A percentile compares a stretch with the other conserved stretches of the same genome.
phyloP scores from a whole-genome alignment of 2,113 vertebrate genomes.

The Zosterops borbonicus region DNA sequence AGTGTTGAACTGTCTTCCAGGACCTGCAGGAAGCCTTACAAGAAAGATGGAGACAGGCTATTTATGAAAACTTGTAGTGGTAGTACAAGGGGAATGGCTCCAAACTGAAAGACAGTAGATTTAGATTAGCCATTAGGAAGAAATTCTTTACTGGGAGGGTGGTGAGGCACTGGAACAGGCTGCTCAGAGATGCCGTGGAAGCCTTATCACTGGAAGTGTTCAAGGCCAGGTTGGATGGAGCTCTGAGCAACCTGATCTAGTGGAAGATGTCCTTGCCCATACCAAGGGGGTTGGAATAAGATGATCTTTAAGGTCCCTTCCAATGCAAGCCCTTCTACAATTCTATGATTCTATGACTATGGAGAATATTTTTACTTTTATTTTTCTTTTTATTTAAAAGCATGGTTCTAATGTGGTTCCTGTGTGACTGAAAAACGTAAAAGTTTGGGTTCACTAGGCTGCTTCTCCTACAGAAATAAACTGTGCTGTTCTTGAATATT shows the following conservation, averaged over 20 bases:
- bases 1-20: not conserved
- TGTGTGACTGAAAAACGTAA: not conserved
- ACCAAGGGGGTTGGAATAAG: not conserved
- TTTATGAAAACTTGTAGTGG: not conserved
- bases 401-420: not conserved
- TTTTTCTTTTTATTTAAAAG: not conserved
- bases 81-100: not conserved
- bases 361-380: not conserved
- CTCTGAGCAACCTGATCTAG: not conserved
- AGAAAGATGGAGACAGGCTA: not conserved
- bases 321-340: not conserved
- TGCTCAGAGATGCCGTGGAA: not conserved
- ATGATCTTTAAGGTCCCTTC: not conserved
- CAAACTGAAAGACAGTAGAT: not conserved
- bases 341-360: not conserved
- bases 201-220: not conserved
- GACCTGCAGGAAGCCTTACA: not conserved
- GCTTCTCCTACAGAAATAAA: not conserved
- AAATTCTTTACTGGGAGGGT: not conserved
- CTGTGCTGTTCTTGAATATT: not conserved
- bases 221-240: not conserved
- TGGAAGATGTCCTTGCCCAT: not conserved
- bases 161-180: not conserved
- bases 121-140: not conserved
- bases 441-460: not conserved